phyloP scores from a whole-genome alignment of 64 coral and sea anemone species.

The Stichodactyla mertensii region DNA sequence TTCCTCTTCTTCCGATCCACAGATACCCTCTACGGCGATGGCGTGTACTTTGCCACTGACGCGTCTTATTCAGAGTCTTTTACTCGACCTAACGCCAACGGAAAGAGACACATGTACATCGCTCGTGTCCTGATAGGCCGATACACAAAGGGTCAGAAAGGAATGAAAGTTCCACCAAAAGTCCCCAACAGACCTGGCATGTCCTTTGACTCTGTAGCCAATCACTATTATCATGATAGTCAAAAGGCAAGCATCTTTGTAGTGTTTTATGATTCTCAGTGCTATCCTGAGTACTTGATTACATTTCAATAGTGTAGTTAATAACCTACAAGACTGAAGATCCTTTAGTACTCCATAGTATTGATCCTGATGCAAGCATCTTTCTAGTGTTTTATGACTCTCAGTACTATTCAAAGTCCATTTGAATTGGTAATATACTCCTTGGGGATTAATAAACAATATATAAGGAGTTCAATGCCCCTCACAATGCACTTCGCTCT shows the following conservation, averaged over 20 bases:
- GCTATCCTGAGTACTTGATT: slow-evolving; percentile 53
- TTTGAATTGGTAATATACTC: no score
- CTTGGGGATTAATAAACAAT: no score
- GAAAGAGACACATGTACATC: slow-evolving; percentile 33
- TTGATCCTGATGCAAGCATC: no score
- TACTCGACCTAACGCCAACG: background rate
- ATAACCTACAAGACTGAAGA: no score
- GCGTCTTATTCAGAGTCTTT: slow-evolving; percentile 35
- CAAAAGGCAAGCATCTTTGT: slow-evolving; percentile 11
- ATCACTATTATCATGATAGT: background rate
- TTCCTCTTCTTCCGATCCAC: no score
- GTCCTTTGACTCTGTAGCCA: background rate
- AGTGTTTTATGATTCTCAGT: slow-evolving; percentile 31
- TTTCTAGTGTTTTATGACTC: no score
- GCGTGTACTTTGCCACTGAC: slow-evolving; percentile 45
- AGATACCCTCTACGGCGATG: slow-evolving; percentile 22
- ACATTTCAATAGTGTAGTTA: slow-evolving; percentile 14
- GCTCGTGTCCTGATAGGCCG: slow-evolving; percentile 40
- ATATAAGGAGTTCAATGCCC: no score
- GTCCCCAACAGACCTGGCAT: no score
- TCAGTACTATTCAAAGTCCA: no score
- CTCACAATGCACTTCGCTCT: no score
- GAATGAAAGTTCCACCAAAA: no score
- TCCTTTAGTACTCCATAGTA: no score
- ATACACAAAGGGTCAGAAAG: background rate